Percentiles rank a stretch among this genome's conserved stretches.
These are phyloP conservation scores for Lacanobia wlatinum DNA, from an alignment of 2,888 invertebrate species.

Conservation along the genomic window DNA sequence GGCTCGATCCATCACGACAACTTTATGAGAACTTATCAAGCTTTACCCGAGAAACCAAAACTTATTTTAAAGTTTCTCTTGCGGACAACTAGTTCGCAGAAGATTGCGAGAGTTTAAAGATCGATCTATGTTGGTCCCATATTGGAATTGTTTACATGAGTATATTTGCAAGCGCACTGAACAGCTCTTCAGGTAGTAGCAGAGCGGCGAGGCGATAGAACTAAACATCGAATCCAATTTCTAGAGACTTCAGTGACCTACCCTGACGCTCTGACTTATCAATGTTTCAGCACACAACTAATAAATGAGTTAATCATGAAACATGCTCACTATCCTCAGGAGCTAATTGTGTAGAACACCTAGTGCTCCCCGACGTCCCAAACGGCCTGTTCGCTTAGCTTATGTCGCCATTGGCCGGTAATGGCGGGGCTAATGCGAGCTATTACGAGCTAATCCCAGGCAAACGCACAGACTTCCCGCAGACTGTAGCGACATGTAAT, in stretches of 20 bases:
- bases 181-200: not conserved
- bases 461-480: constrained; percentile 7
- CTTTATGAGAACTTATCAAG: constrained; percentile 1
- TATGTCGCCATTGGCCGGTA: constrained; percentile 31
- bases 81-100: not conserved
- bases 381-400: not conserved
- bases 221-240: not conserved
- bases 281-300: constrained; percentile 19
- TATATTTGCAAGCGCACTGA: not conserved
- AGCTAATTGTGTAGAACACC: not conserved
- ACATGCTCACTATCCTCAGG: not conserved
- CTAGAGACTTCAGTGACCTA: not conserved
- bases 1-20: not conserved
- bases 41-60: not conserved
- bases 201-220: not conserved
- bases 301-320: constrained; percentile 10
- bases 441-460: constrained; percentile 32
- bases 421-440: constrained; percentile 26
- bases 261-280: not conserved
- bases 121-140: not conserved
- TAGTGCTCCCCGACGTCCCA: not conserved
- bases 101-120: constrained; percentile 6
- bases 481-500: constrained; percentile 1
- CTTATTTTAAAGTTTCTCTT: not conserved
- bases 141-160: not conserved